These are phyloP conservation scores for Leptocoma aspasia DNA, from an alignment of 2,113 vertebrate species.

Conservation along the genomic window DNA sequence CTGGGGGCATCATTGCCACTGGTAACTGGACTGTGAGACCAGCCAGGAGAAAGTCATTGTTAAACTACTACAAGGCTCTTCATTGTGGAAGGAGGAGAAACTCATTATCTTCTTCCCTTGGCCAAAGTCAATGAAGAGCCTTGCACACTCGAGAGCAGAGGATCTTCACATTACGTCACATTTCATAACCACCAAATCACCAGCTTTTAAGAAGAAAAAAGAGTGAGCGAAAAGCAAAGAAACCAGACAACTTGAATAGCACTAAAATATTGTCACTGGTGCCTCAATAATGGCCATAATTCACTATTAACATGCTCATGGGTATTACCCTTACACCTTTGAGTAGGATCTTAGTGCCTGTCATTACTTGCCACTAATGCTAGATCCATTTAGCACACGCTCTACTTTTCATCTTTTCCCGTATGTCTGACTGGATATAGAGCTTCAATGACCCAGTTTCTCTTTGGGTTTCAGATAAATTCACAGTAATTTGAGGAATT, in stretches of 20 bases:
- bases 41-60: background rate
- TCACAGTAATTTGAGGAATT: constrained; percentile 33
- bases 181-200: background rate
- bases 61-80: background rate
- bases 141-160: background rate
- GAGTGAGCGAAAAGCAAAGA: background rate
- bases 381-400: background rate
- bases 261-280: constrained; percentile 21
- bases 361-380: constrained; percentile 16
- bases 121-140: background rate
- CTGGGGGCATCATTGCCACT: background rate
- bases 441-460: constrained; percentile 10
- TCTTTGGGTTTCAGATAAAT: constrained; percentile 36
- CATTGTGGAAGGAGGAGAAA: background rate
- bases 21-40: background rate
- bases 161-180: background rate
- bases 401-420: background rate
- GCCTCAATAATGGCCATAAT: constrained; percentile 29
- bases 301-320: constrained; percentile 26
- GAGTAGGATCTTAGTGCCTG: background rate
- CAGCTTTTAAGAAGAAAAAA: constrained; percentile 23
- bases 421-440: background rate
- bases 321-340: constrained; percentile 20
- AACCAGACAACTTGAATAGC: background rate
- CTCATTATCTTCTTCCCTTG: background rate